Evolutionary conservation across 2,797 vertebrate species (phyloP).

Genomic region (Enoplosus armatus): DNA sequence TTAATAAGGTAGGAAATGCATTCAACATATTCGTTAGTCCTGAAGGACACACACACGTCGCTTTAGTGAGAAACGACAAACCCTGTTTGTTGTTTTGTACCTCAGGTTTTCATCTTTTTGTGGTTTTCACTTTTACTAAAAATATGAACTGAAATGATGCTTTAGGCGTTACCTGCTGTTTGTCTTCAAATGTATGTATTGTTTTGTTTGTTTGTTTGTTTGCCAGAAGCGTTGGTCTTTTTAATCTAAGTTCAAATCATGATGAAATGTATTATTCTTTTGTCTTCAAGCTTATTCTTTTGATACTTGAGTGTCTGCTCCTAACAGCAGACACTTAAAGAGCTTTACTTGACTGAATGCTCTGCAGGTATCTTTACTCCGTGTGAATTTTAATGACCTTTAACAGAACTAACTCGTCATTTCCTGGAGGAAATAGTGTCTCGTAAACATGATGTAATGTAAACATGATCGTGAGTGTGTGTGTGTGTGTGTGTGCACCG

Average conservation of each 20-base stretch:
- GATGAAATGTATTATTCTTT: background rate
- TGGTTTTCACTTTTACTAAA: background rate
- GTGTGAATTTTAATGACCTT: conserved; percentile 25
- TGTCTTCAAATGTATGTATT: too few relatives aligned
- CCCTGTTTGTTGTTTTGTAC: background rate
- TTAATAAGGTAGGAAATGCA: background rate
- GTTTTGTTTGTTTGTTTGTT: too few relatives aligned
- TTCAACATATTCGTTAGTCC: too few relatives aligned
- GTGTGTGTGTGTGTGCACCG: background rate
- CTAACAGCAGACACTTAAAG: background rate
- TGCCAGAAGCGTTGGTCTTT: background rate
- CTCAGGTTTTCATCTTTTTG: background rate
- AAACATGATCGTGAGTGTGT: conserved; percentile 6
- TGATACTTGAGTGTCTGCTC: rapidly evolving
- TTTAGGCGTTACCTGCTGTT: too few relatives aligned
- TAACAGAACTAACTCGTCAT: background rate
- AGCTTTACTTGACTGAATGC: background rate
- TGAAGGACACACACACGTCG: background rate
- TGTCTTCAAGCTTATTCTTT: background rate
- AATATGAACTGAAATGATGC: background rate
- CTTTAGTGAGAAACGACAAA: background rate
- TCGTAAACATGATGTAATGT: conserved; percentile 26
- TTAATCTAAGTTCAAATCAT: background rate
- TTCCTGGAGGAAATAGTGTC: conserved; percentile 24
- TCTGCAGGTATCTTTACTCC: background rate